These are phyloP conservation scores for Timema cristinae DNA, from an alignment of 2,888 invertebrate genomes.

Conservation along the genomic window DNA sequence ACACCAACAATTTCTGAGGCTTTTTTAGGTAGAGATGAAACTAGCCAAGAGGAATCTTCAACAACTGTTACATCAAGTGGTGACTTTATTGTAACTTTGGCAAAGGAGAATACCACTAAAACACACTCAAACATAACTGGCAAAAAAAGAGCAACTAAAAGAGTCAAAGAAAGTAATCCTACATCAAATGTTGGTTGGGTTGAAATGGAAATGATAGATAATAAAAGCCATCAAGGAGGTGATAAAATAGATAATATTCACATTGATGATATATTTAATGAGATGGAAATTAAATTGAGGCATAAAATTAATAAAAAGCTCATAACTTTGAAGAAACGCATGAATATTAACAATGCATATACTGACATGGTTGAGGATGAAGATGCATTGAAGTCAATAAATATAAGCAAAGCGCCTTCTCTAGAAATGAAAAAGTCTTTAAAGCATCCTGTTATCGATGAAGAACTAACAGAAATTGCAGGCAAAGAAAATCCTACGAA, in stretches of 20 bases:
- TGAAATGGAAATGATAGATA: neutral
- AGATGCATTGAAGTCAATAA: too few relatives aligned
- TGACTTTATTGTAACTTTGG: conserved; percentile 17
- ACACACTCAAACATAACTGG: conserved; percentile 12
- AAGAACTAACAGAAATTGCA: conserved; percentile 26
- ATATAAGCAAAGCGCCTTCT: conserved; percentile 7
- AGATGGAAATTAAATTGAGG: conserved; percentile 46
- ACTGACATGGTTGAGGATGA: conserved; percentile 3
- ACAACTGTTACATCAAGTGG: too few relatives aligned
- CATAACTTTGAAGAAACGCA: conserved; percentile 39
- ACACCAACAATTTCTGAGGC: too few relatives aligned
- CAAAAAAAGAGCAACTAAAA: conserved; percentile 16
- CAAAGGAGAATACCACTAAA: conserved; percentile 19
- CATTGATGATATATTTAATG: conserved; percentile 42
- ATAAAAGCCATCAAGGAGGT: neutral
- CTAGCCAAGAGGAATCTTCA: too few relatives aligned
- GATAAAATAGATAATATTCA: conserved; percentile 24
- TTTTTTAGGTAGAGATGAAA: neutral
- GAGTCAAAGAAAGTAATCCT: neutral
- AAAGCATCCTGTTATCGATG: conserved; percentile 24
- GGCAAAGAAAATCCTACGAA: conserved; percentile 15
- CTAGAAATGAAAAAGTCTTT: conserved; percentile 12
- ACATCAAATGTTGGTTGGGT: neutral
- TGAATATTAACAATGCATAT: conserved; percentile 6
- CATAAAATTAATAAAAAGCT: conserved; percentile 42